Percentiles rank a stretch among this genome's conserved stretches.
Conservation (phyloP, 2,888 invertebrate genomes). For the Drosophila demipolita region DNA sequence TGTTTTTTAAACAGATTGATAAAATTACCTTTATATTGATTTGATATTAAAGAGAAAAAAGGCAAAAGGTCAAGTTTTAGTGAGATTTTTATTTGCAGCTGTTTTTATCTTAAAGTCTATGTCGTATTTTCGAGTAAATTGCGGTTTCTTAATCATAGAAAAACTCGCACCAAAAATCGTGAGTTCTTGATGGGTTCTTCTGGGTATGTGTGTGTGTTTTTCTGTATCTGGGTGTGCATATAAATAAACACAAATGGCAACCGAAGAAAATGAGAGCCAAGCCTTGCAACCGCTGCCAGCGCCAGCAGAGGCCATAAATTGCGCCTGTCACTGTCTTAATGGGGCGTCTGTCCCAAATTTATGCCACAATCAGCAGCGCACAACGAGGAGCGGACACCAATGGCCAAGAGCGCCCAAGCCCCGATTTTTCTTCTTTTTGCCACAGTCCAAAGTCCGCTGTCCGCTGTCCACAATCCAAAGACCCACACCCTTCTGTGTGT, state of each 20-base stretch:
- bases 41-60: neutral
- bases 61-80: accelerated
- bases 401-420: conserved; percentile 38
- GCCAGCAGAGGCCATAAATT: conserved; percentile 78
- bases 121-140: conserved; percentile 26
- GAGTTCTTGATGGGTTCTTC: conserved; percentile 5
- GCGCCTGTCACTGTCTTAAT: conserved; percentile 83
- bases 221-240: conserved; percentile 47
- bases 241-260: conserved; percentile 61
- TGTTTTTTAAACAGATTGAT: neutral
- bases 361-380: conserved; percentile 81
- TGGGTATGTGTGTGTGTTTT: conserved; percentile 11
- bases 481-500: conserved; percentile 68
- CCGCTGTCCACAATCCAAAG: conserved; percentile 5
- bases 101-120: conserved; percentile 19
- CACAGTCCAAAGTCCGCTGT: conserved; percentile 12
- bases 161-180: conserved; percentile 15
- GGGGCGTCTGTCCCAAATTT: conserved; percentile 81
- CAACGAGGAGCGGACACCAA: conserved; percentile 22
- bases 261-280: conserved; percentile 72
- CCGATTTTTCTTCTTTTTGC: conserved; percentile 4
- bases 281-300: conserved; percentile 53
- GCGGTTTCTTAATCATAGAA: conserved; percentile 17
- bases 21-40: neutral
- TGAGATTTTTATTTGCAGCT: conserved; percentile 1